phyloP scores from a whole-genome alignment of 2,797 vertebrate species.

The Muscicapa striata region DNA sequence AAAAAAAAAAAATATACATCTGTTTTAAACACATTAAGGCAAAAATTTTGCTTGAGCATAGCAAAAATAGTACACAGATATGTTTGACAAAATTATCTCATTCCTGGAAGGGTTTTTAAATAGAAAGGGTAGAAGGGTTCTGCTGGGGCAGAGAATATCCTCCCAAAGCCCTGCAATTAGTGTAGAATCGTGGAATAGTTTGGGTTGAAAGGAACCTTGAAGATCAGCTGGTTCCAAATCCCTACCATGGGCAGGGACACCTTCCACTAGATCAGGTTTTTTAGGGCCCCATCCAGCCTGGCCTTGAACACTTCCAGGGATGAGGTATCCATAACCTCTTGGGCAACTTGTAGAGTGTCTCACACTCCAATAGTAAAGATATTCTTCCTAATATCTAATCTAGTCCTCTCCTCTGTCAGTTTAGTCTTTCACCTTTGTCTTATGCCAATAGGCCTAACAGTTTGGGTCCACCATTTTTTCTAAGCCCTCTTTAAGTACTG shows the following conservation, averaged over 20 bases:
- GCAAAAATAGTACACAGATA: background rate
- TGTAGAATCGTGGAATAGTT: background rate
- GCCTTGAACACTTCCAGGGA: background rate
- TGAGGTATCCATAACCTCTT: background rate
- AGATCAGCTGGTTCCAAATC: background rate
- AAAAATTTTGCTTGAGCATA: background rate
- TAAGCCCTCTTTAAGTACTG: background rate
- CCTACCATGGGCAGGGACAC: background rate
- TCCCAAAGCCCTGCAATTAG: background rate
- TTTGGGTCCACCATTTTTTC: background rate
- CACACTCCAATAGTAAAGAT: background rate
- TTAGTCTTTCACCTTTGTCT: background rate
- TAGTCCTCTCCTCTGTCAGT: background rate
- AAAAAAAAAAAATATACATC: background rate
- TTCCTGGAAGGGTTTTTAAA: background rate
- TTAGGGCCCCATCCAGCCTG: background rate
- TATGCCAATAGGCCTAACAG: rapidly evolving
- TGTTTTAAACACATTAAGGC: background rate
- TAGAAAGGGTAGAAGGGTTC: background rate
- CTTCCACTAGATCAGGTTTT: background rate
- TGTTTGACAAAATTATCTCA: background rate
- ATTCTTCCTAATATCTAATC: background rate
- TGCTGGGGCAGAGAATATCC: background rate
- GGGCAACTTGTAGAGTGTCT: background rate
- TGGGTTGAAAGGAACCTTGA: background rate